A percentile compares a stretch with the other conserved stretches of the same genome.
These are phyloP conservation scores for Heliconius melpomene DNA, from an alignment of 1,140 invertebrate species.

Conservation along the genomic window DNA sequence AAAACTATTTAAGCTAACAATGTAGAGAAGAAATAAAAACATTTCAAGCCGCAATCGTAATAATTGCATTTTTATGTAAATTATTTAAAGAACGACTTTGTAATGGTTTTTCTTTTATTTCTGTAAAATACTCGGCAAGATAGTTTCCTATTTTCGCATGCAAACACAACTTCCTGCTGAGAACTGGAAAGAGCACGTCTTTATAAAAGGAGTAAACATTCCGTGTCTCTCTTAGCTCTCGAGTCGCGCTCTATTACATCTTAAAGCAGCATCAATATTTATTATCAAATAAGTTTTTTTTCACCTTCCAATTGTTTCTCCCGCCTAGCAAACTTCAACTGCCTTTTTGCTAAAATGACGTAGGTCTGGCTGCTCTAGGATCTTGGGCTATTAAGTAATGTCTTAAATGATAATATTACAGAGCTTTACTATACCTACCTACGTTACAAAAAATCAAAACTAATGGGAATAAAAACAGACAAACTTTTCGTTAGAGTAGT, in stretches of 20 bases:
- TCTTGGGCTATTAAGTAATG: too few species aligned
- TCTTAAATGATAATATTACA: background rate
- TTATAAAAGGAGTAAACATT: constrained; percentile 27
- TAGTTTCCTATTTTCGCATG: constrained; percentile 19
- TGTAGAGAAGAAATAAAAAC: background rate
- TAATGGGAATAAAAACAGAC: background rate
- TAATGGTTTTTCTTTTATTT: background rate
- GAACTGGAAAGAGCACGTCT: constrained; percentile 25
- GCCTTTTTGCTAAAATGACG: too few species aligned
- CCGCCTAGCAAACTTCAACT: too few species aligned
- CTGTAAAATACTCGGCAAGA: background rate
- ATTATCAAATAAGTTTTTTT: background rate
- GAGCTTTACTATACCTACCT: background rate
- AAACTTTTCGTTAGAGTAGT: background rate
- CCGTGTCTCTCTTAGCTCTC: constrained; percentile 11
- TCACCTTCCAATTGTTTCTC: too few species aligned
- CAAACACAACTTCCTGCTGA: constrained; percentile 22
- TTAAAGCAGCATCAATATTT: background rate
- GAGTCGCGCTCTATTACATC: constrained; percentile 35
- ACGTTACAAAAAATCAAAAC: background rate
- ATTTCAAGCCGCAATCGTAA: background rate
- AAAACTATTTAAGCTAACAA: background rate
- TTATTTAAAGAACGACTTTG: constrained; percentile 17
- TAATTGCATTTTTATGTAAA: constrained; percentile 18
- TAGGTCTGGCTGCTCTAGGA: too few species aligned